These are phyloP conservation scores for Stenodera caucasica DNA, from an alignment of 2,888 invertebrate genomes.

Conservation along the genomic window DNA sequence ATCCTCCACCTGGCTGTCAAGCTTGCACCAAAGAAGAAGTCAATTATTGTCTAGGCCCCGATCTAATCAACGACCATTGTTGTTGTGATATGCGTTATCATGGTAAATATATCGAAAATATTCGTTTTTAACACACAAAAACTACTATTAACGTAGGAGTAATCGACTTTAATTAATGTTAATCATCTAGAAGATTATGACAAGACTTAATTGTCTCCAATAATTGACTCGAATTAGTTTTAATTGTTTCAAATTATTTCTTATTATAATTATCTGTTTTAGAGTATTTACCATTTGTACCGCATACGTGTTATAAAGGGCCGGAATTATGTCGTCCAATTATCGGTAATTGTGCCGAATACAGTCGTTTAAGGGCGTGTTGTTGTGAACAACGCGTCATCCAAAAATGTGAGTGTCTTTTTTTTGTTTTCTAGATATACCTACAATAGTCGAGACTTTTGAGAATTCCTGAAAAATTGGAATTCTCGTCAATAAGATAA, in stretches of 20 bases:
- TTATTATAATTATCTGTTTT: slow-evolving; percentile 21
- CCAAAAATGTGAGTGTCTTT: slow-evolving; percentile 61
- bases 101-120: slow-evolving; percentile 50
- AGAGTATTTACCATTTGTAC: slow-evolving; percentile 69
- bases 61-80: slow-evolving; percentile 63
- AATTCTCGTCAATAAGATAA: too few relatives aligned
- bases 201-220: background rate
- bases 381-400: slow-evolving; percentile 66
- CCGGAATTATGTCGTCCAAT: slow-evolving; percentile 63
- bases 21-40: slow-evolving; percentile 63
- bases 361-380: slow-evolving; percentile 65
- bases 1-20: slow-evolving; percentile 63
- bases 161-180: background rate
- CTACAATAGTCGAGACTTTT: background rate
- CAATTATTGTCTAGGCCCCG: slow-evolving; percentile 64
- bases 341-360: slow-evolving; percentile 65
- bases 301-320: slow-evolving; percentile 69
- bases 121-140: background rate
- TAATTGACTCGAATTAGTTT: background rate
- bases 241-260: background rate
- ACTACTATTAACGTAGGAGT: background rate
- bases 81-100: slow-evolving; percentile 64
- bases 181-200: background rate
- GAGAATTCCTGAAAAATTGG: background rate
- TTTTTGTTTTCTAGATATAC: too few relatives aligned